Base-by-base conservation (phyloP, 2,888 invertebrate species). In the Elysia crispata region DNA sequence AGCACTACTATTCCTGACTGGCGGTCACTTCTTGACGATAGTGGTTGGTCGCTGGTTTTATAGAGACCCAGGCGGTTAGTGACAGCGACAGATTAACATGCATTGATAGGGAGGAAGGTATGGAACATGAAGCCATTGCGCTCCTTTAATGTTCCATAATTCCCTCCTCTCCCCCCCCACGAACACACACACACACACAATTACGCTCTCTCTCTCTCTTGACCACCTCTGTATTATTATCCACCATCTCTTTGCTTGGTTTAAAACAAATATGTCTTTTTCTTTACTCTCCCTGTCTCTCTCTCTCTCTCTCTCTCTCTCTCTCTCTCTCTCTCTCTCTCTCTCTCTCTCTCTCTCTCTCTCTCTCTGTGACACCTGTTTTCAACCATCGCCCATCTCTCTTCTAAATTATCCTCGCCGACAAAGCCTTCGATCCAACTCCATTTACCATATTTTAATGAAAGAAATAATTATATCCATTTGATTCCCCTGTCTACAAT, bases 271-370 rank as follows among this genome's bases (percentile, higher is more conserved):
- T n/a, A n/a, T n/a, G n/a, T n/a, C n/a, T n/a, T n/a, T n/a, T n/a
- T n/a, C n/a, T n/a, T n/a, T n/a, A n/a, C n/a, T 73, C 54, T 73
- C 1, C 50, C 54, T 73, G 33, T 60, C 57, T 75, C 31, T 60
- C 60, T 75, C 6, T 54, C 60, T 60, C 6, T 75, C 31, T 31
- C 8, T 60, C 60, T 75, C 3, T 75, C 60, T 60, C 18, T 57
- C 28, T 18, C 54, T 60, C 31, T 41, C 30, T 60, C 62, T 75
- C 28, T 75, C 62, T 60, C 57, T 60, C 31, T 75, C 33, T 54
- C 62, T 75, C 31, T 75, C 62, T 60, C 31, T 75, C 57, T 75
- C 57, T 31, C 57, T 75, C 31, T 75, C 62, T 75, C 75, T 60
- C 62, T 60, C n/a, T 62, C 75, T 75, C 62, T 30, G 31, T 60